Base-by-base conservation (phyloP, 1,140 invertebrate species). In the Contarinia nasturtii region DNA sequence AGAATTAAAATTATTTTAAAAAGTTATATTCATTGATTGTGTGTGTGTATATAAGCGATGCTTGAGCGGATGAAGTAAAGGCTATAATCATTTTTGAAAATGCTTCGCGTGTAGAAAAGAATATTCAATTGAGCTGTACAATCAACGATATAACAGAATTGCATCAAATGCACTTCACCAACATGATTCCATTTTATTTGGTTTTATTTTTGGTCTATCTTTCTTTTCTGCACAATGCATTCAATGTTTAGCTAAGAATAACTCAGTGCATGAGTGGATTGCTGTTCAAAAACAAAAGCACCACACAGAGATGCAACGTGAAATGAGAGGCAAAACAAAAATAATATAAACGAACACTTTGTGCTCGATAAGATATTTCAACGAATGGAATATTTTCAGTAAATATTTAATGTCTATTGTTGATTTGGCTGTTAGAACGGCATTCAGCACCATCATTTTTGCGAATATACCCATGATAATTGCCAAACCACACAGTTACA, bases 321-420 rank as follows among this genome's bases (percentile, higher is more conserved):
- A 20, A 48, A 20, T 20, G 10, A 27, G 43, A 14, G 19, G 12
- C 17, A 43, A 22, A 27, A 7, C 5, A 45, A 27, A 33, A 33
- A 21, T 37, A 54, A n/a, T n/a, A n/a, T n/a, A n/a, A n/a, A n/a
- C n/a, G n/a, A n/a, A 42, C 40, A n/a, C 36, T 38, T 50, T 44
- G 18, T 17, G 27, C 33, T 15, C 21, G 38, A 46, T 50, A 19
- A 20, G 10, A 20, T 44, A 48, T 43, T 51, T 49, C 55, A 57
- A 58, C 58, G 58, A 58, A 58, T 58, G 57, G 56, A 58, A 46
- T 51, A 27, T 27, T 27, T 10, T 10, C 27, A 27, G 4, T 27
- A 27, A 27, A 27, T 27, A 27, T 27, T 27, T 27, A 27, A 27
- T 10, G 27, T 27, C 27, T 27, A 27, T 27, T 27, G 27, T 27